phyloP scores from a whole-genome alignment of 2,113 vertebrate species.

The Melanostigma gelatinosum region DNA sequence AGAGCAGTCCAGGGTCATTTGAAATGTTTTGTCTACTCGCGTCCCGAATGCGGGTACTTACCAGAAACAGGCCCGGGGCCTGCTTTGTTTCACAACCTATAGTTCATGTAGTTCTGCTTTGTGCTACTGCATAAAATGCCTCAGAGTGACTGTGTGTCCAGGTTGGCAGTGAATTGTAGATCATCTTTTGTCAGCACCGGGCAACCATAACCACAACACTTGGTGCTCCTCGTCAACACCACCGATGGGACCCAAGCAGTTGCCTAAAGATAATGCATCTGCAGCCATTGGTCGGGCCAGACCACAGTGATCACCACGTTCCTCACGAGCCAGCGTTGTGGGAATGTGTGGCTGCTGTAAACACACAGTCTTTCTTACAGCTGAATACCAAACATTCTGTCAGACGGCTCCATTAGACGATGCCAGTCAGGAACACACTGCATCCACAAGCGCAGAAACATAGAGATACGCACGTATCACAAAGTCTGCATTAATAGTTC shows the following conservation, averaged over 20 bases:
- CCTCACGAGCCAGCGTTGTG: constrained; percentile 8
- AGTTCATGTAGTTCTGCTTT: not conserved
- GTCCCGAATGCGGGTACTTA: too few species aligned
- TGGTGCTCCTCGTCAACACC: constrained; percentile 29
- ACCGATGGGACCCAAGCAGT: constrained; percentile 23
- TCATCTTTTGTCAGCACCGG: constrained; percentile 46
- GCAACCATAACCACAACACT: constrained; percentile 76
- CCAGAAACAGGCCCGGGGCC: not conserved
- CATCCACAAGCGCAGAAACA: constrained; percentile 3
- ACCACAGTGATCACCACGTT: not conserved
- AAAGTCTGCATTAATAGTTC: constrained; percentile 45
- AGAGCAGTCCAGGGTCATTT: not conserved
- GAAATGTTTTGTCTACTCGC: not conserved
- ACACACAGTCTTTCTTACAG: not conserved
- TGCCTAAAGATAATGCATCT: constrained; percentile 17
- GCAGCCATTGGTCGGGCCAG: constrained; percentile 30
- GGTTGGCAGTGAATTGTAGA: constrained; percentile 34
- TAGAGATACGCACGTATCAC: not conserved
- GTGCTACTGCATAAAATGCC: not conserved
- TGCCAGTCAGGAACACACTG: not conserved
- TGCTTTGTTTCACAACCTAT: not conserved
- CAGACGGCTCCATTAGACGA: not conserved
- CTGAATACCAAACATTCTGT: not conserved
- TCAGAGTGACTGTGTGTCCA: not conserved
- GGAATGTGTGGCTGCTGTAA: not conserved